Conservation (phyloP, 1,140 invertebrate species). For the Drosophila sp. region DNA sequence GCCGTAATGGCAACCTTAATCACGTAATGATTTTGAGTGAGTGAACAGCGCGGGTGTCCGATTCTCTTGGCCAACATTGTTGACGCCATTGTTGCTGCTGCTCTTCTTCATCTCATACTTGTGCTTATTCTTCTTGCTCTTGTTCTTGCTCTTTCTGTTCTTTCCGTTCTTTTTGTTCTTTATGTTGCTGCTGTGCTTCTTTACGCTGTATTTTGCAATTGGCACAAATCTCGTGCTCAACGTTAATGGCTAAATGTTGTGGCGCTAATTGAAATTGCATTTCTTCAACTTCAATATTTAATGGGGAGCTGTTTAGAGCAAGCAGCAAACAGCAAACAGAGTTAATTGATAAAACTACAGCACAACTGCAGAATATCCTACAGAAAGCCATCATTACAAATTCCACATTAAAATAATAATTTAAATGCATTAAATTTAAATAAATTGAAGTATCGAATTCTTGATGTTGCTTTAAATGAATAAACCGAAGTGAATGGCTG, state of each 20-base stretch:
- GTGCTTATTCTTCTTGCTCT: constrained; percentile 32
- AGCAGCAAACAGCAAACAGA: too few species aligned
- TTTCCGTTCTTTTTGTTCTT: constrained; percentile 13
- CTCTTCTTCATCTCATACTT: constrained; percentile 13
- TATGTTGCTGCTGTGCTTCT: constrained; percentile 43
- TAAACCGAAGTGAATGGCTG: too few species aligned
- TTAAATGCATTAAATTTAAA: too few species aligned
- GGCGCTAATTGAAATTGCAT: constrained; percentile 80
- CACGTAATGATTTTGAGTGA: constrained; percentile 78
- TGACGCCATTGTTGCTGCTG: constrained; percentile 46
- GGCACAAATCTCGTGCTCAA: constrained; percentile 70
- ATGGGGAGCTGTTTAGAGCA: constrained; percentile 52
- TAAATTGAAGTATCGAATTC: too few species aligned
- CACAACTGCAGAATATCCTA: not conserved
- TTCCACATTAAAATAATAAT: too few species aligned
- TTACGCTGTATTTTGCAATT: constrained; percentile 63
- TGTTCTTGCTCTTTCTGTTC: constrained; percentile 8
- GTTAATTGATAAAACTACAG: too few species aligned
- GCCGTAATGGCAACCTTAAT: constrained; percentile 80
- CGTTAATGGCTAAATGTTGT: constrained; percentile 75
- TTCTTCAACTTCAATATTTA: constrained; percentile 78
- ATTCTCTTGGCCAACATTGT: constrained; percentile 62
- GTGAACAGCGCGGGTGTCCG: constrained; percentile 61
- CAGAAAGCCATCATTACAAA: too few species aligned
- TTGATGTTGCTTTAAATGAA: too few species aligned